phyloP scores from a whole-genome alignment of 92 coral and sea anemone genomes.

The Anthopleura xanthogrammica region DNA sequence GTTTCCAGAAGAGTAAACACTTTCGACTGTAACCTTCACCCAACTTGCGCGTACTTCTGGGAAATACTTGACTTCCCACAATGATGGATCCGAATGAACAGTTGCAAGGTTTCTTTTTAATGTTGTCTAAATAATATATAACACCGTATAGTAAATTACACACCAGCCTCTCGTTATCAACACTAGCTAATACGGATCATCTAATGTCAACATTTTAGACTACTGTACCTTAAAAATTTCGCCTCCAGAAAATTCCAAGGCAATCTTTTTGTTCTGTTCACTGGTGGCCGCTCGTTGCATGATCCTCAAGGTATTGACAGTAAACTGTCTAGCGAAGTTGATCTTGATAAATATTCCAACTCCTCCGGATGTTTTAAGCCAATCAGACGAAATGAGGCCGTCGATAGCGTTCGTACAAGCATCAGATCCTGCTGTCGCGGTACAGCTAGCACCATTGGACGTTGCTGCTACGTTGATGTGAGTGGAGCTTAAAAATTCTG shows the following conservation, averaged over 20 bases:
- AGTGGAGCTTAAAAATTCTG: slow-evolving; percentile 64
- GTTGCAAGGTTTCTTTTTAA: slow-evolving; percentile 45
- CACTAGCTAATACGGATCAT: too few species aligned
- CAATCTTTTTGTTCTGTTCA: slow-evolving; percentile 53
- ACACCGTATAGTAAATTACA: neutral
- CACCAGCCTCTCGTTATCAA: too few species aligned
- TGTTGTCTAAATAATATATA: slow-evolving; percentile 33
- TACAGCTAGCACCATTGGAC: slow-evolving; percentile 49
- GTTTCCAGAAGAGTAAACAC: slow-evolving; percentile 23
- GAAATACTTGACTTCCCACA: slow-evolving; percentile 60
- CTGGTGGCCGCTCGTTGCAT: slow-evolving; percentile 44
- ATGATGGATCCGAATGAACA: neutral
- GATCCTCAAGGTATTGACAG: slow-evolving; percentile 57
- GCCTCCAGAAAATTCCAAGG: slow-evolving; percentile 65
- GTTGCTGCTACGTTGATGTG: slow-evolving; percentile 57
- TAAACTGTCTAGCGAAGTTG: slow-evolving; percentile 51
- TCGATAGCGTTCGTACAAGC: slow-evolving; percentile 45
- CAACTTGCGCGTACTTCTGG: slow-evolving; percentile 66
- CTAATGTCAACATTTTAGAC: too few species aligned
- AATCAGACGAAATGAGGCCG: slow-evolving; percentile 23
- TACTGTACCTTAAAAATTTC: slow-evolving; percentile 25
- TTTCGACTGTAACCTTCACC: slow-evolving; percentile 61
- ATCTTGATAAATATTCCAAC: slow-evolving; percentile 46
- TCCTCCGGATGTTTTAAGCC: slow-evolving; percentile 19
- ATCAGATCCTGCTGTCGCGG: slow-evolving; percentile 16